Conservation (phyloP, 2,888 invertebrate species). For the Cerceris rybyensis region DNA sequence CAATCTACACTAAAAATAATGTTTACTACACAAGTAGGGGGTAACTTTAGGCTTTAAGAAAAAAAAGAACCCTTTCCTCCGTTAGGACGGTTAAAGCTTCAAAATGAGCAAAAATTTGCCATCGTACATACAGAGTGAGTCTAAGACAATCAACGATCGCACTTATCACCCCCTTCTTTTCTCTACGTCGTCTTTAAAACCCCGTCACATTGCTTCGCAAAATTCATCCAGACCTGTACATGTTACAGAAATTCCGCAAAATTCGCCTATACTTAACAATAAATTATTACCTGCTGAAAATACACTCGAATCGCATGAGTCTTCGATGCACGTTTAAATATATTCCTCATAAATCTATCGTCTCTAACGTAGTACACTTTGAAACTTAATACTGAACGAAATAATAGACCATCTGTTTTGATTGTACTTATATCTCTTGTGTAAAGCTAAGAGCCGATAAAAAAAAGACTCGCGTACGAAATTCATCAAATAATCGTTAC, state of each 20-base stretch:
- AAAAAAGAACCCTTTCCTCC: slow-evolving; percentile 38
- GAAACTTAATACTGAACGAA: slow-evolving; percentile 35
- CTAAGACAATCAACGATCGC: slow-evolving; percentile 50
- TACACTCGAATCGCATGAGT: slow-evolving; percentile 14
- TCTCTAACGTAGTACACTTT: slow-evolving; percentile 25
- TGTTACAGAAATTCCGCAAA: slow-evolving; percentile 30
- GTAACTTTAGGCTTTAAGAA: slow-evolving; percentile 48
- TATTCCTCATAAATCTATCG: slow-evolving; percentile 19
- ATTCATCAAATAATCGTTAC: background rate
- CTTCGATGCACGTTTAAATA: slow-evolving; percentile 32
- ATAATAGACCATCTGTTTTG: slow-evolving; percentile 24
- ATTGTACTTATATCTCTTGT: slow-evolving; percentile 37
- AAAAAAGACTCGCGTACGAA: slow-evolving; percentile 2
- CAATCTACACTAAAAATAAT: slow-evolving; percentile 43
- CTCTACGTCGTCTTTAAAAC: slow-evolving; percentile 17
- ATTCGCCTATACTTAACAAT: slow-evolving; percentile 42
- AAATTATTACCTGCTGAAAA: slow-evolving; percentile 45
- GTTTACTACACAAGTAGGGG: slow-evolving; percentile 37
- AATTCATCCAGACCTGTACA: slow-evolving; percentile 50
- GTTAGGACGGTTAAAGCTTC: slow-evolving; percentile 52
- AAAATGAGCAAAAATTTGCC: slow-evolving; percentile 50
- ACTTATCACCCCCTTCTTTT: slow-evolving; percentile 14
- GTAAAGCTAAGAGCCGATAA: slow-evolving; percentile 13
- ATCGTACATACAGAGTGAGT: slow-evolving; percentile 50
- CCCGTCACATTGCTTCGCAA: slow-evolving; percentile 49